These are phyloP conservation scores for Hypercompe scribonia DNA, from an alignment of 2,888 invertebrate genomes.

Conservation along the genomic window DNA sequence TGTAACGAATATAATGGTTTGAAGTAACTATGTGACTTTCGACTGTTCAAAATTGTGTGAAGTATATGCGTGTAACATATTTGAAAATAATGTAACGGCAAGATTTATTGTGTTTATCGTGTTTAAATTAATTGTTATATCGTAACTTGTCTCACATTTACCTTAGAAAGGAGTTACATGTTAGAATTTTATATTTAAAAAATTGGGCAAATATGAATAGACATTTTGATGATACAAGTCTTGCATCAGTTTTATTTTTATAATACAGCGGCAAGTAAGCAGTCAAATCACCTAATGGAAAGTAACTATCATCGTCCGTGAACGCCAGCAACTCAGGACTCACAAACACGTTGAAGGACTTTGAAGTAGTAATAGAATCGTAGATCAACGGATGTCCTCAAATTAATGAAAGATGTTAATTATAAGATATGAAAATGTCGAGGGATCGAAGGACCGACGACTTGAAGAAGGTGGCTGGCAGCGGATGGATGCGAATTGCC, in stretches of 20 bases:
- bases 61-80: constrained; percentile 17
- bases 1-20: neutral
- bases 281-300: no score
- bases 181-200: neutral
- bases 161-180: neutral
- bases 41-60: constrained; percentile 12
- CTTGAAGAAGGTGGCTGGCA: no score
- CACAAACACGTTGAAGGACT: no score
- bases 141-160: constrained; percentile 8
- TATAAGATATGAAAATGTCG: no score
- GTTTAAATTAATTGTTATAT: constrained; percentile 19
- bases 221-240: neutral
- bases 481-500: no score
- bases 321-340: no score
- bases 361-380: no score
- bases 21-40: constrained; percentile 7
- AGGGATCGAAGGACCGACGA: no score
- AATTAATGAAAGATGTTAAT: no score
- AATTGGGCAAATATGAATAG: neutral
- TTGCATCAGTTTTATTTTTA: neutral
- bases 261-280: neutral
- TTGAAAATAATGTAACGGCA: constrained; percentile 18
- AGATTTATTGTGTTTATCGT: constrained; percentile 23
- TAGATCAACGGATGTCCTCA: no score
- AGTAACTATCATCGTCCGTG: no score